These are phyloP conservation scores for Rhynchotus rufescens DNA, from an alignment of 2,797 vertebrate species.

Conservation along the genomic window DNA sequence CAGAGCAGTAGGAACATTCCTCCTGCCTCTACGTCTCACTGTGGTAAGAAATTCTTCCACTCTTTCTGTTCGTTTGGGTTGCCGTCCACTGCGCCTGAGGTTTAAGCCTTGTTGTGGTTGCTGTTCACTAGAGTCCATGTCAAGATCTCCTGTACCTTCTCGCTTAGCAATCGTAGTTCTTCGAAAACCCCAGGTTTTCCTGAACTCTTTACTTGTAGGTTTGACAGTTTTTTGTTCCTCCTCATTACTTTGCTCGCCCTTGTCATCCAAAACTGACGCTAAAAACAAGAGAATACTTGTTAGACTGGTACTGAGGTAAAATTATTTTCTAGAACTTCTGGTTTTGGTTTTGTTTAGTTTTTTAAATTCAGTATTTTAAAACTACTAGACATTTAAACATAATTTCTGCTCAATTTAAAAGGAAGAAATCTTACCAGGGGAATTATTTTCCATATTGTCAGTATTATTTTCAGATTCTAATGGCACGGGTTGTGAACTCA, in stretches of 20 bases:
- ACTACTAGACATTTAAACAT: no score
- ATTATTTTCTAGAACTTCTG: not conserved
- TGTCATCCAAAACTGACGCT: slow-evolving; percentile 76
- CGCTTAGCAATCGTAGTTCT: slow-evolving; percentile 92
- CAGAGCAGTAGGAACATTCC: slow-evolving; percentile 75
- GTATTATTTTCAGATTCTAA: slow-evolving; percentile 84
- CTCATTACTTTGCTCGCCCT: slow-evolving; percentile 77
- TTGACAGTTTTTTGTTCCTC: slow-evolving; percentile 81
- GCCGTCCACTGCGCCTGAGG: slow-evolving; percentile 81
- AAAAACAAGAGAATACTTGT: not conserved
- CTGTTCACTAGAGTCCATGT: slow-evolving; percentile 78
- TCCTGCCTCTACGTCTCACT: slow-evolving; percentile 79
- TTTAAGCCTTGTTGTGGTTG: slow-evolving; percentile 73
- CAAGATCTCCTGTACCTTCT: slow-evolving; percentile 83
- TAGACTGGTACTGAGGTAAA: not conserved
- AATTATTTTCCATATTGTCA: slow-evolving; percentile 85
- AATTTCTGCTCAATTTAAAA: not conserved
- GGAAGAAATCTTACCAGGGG: slow-evolving; percentile 84
- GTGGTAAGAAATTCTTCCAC: slow-evolving; percentile 94
- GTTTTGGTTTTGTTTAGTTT: not conserved
- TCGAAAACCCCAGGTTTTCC: slow-evolving; percentile 96
- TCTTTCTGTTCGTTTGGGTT: slow-evolving; percentile 89
- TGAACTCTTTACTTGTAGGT: slow-evolving; percentile 88
- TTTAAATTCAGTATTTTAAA: not conserved
- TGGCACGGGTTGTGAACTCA: slow-evolving; percentile 81